Percentiles rank a stretch among this genome's conserved stretches.
Evolutionary conservation across 2,888 invertebrate species (phyloP).

Genomic region (Tillus elongatus): DNA sequence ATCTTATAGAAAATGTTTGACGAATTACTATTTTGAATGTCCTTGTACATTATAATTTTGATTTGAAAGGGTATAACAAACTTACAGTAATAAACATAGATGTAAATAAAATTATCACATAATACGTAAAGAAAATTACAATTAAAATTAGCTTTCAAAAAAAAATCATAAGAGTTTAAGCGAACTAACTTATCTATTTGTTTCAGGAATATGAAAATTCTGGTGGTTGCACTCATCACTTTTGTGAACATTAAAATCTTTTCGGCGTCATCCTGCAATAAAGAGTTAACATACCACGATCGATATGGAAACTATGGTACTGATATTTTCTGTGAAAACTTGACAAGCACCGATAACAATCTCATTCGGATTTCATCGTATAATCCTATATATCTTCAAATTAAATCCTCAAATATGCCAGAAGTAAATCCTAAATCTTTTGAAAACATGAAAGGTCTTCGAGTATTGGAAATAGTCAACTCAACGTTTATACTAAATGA

Average conservation of each 20-base stretch:
- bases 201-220: not conserved
- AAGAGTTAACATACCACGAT: not conserved
- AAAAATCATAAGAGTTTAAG: too few relatives aligned
- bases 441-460: not conserved
- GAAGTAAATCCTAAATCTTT: not conserved
- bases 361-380: not conserved
- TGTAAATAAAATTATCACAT: too few relatives aligned
- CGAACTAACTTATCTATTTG: not conserved
- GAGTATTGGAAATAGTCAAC: not conserved
- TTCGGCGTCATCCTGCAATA: not conserved
- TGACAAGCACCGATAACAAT: not conserved
- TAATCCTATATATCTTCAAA: not conserved
- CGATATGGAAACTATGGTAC: constrained; percentile 1
- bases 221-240: not conserved
- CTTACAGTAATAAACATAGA: too few relatives aligned
- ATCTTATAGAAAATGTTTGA: too few relatives aligned
- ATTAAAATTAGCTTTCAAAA: too few relatives aligned
- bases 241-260: not conserved
- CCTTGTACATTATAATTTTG: too few relatives aligned
- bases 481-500: not conserved
- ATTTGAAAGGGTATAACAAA: too few relatives aligned
- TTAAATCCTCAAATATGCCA: not conserved
- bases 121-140: too few relatives aligned
- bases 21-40: too few relatives aligned
- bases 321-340: not conserved